Evolutionary conservation across 2,797 vertebrate species (phyloP).

Genomic region (Phoeniculus purpureus): DNA sequence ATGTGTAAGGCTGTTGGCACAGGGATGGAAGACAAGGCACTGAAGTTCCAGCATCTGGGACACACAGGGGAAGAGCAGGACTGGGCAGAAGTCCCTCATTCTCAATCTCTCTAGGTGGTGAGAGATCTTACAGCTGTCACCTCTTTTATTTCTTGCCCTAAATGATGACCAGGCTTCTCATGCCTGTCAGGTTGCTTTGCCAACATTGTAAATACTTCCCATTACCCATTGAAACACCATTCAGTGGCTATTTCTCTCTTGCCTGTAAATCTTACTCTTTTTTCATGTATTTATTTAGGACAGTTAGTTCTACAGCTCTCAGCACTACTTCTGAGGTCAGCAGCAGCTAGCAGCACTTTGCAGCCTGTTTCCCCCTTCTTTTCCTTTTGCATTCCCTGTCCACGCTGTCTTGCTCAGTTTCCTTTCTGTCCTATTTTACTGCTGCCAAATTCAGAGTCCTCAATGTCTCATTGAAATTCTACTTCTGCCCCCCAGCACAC

Average conservation of each 20-base stretch:
- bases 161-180: background rate
- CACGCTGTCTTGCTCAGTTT: background rate
- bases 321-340: background rate
- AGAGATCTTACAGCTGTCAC: constrained; percentile 36
- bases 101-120: background rate
- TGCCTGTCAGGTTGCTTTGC: constrained; percentile 44
- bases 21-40: background rate
- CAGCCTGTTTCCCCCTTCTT: background rate
- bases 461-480: background rate
- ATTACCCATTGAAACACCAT: background rate
- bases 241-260: constrained; percentile 26
- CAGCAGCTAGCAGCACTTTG: background rate
- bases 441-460: background rate
- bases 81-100: background rate
- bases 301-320: background rate
- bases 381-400: background rate
- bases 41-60: background rate
- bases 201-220: constrained; percentile 29
- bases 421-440: background rate
- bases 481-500: background rate
- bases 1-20: background rate
- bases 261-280: constrained; percentile 21
- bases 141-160: constrained; percentile 41
- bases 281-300: background rate
- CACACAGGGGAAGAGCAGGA: background rate